Conservation (phyloP, 2,888 invertebrate genomes). For the Sussaba pulchella region DNA sequence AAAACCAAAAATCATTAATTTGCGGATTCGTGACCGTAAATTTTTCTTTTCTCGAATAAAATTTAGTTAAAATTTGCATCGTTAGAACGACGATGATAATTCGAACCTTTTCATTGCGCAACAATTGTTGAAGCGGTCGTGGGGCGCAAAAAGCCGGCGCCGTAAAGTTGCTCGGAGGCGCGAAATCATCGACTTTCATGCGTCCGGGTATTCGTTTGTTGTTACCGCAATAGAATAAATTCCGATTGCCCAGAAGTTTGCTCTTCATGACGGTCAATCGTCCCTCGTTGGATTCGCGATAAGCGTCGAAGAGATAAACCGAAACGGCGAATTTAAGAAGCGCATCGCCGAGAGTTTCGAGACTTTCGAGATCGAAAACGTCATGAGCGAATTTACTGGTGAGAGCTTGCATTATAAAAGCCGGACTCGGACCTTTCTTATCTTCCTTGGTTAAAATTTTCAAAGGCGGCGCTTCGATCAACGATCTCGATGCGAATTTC, state of each 20-base stretch:
- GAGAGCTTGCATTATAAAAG: conserved; percentile 85
- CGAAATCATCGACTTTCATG: conserved; percentile 88
- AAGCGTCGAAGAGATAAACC: conserved; percentile 90
- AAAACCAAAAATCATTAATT: too few relatives aligned
- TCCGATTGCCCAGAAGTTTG: conserved; percentile 92
- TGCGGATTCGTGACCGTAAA: too few relatives aligned
- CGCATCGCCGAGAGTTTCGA: conserved; percentile 96
- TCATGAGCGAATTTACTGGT: conserved; percentile 91
- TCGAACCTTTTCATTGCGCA: conserved; percentile 78
- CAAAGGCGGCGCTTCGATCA: conserved; percentile 67
- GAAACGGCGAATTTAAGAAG: conserved; percentile 93
- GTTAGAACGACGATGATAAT: conserved; percentile 48
- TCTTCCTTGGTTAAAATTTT: conserved; percentile 65
- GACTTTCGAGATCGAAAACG: conserved; percentile 91
- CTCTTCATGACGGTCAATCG: conserved; percentile 90
- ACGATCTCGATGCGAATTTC: conserved; percentile 56
- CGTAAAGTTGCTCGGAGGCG: conserved; percentile 90
- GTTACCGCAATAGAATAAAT: conserved; percentile 91
- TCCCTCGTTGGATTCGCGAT: conserved; percentile 91
- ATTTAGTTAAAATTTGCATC: conserved; percentile 75
- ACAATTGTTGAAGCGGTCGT: conserved; percentile 83
- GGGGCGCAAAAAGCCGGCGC: conserved; percentile 91
- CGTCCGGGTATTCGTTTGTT: conserved; percentile 83
- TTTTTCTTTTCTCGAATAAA: too few relatives aligned
- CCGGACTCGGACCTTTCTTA: conserved; percentile 75